Evolutionary conservation across 2,797 vertebrate species (phyloP), one percentile per base, ranked within the genome.

Genomic region (Hippoglossus hippoglossus): DNA sequence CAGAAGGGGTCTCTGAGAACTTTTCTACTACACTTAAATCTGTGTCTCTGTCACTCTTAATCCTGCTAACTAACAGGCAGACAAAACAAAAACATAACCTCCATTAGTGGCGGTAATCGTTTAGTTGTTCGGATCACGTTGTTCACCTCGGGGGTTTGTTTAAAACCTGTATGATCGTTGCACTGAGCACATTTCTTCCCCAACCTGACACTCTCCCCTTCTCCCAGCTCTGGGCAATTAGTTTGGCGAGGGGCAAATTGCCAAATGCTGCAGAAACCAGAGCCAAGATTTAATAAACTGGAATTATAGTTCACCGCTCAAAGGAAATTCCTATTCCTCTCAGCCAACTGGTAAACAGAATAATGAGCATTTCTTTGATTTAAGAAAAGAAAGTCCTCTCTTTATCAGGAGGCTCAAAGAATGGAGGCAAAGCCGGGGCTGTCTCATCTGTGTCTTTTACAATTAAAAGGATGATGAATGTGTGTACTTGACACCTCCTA

Each of bases 401-500:
- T 25, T 57, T 26, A 57, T 66, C 6, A 61, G 19, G 51, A 55
- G 53, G 58, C 34, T 66, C 9, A 39, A 46, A 71, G 19, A 39
- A 63, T 24, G 26, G 0, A 55, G 5, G 3, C 36, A 66, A 68
- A 46, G 24, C 36, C 26, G 15, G 11, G 4, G 60, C 57, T 1
- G 12, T 67, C 26, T 70, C 22, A 24, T 74, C 67, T 54, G 18
- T 28, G 18, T 63, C 31, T 50, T 21, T 31, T n/a, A 13, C n/a
- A 67, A 47, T 77, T 67, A 54, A 36, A 68, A 47, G 16, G 7
- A 55, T 11, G 34, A 77, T 46, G 1, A 51, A 13, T 63, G 49
- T 46, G 5, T n/a, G n/a, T 22, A 31, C 49, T 34, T 73, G 67
- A 73, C 55, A 61, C 34, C n/a, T 53, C 59, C 51, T 60, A 12